A percentile compares a stretch with the other conserved stretches of the same genome.
Conservation (phyloP, 1,140 invertebrate species). For the Pissodes strobi region DNA sequence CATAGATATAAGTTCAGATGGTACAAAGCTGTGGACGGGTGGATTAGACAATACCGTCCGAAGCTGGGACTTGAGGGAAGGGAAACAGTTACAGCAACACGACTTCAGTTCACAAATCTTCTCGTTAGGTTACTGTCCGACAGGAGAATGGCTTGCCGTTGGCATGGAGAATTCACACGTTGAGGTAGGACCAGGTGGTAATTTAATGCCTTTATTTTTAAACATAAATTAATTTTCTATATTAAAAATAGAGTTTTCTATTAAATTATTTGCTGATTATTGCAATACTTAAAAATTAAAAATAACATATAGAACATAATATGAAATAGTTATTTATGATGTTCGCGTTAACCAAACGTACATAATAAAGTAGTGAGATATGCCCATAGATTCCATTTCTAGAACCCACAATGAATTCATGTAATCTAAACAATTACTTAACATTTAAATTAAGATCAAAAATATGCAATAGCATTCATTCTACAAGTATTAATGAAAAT, state of each 20-base stretch:
- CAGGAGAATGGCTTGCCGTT: slow-evolving; percentile 97
- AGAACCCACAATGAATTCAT: no score
- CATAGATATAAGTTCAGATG: slow-evolving; percentile 95
- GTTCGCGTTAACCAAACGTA: no score
- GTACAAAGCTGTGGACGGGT: slow-evolving; percentile 94
- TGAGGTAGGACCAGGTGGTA: slow-evolving; percentile 65
- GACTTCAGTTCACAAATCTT: slow-evolving; percentile 91
- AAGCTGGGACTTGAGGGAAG: slow-evolving; percentile 89
- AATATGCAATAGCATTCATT: no score
- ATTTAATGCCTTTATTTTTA: slow-evolving; percentile 5
- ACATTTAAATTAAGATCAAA: no score
- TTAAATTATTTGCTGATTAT: no score
- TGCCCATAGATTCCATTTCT: no score
- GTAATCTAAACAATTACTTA: no score
- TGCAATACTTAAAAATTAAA: no score
- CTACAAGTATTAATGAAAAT: no score
- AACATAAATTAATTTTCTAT: slow-evolving; percentile 17
- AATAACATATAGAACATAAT: no score
- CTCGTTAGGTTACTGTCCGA: slow-evolving; percentile 95
- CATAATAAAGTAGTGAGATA: no score
- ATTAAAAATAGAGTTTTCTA: neutral
- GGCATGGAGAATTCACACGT: slow-evolving; percentile 99
- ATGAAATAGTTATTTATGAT: no score
- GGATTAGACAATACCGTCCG: slow-evolving; percentile 92
- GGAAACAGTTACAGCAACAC: slow-evolving; percentile 85